Evolutionary conservation across 2,113 vertebrate genomes (phyloP).

Genomic region (Engystomops pustulosus): DNA sequence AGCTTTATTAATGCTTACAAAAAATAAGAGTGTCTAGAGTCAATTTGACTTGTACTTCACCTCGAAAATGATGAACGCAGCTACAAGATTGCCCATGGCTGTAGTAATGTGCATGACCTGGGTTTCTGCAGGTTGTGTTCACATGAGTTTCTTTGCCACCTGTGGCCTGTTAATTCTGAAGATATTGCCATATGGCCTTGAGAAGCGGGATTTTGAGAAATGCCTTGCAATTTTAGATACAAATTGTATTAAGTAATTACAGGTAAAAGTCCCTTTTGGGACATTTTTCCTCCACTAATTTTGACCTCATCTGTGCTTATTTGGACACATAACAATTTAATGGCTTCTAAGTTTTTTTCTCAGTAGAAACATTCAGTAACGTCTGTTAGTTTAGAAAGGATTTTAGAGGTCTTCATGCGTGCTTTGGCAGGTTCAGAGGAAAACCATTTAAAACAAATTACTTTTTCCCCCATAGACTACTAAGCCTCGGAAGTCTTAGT

Average conservation of each 20-base stretch:
- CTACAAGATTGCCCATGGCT: not conserved
- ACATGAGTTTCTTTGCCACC: not conserved
- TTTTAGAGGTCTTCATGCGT: slow-evolving; percentile 32
- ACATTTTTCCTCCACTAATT: not conserved
- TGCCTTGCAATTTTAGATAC: slow-evolving; percentile 19
- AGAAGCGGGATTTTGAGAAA: not conserved
- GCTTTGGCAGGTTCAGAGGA: slow-evolving; percentile 51
- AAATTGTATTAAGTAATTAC: slow-evolving; percentile 50
- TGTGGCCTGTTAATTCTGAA: not conserved
- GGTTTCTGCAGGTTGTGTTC: not conserved
- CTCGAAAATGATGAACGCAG: not conserved
- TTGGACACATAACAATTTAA: slow-evolving; percentile 40
- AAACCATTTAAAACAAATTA: slow-evolving; percentile 54
- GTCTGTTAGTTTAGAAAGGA: slow-evolving; percentile 50
- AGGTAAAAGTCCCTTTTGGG: slow-evolving; percentile 22
- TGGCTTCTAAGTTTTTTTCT: slow-evolving; percentile 5
- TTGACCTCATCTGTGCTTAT: slow-evolving; percentile 28
- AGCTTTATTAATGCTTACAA: not conserved
- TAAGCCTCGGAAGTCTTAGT: slow-evolving; percentile 38
- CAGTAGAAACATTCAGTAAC: slow-evolving; percentile 47
- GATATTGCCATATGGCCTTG: not conserved
- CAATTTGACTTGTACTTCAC: not conserved
- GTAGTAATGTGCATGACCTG: not conserved
- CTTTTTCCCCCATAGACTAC: slow-evolving; percentile 28
- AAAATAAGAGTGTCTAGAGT: not conserved